A percentile compares a stretch with the other conserved stretches of the same genome.
Conservation (phyloP, 2,797 vertebrate species). For the Anniella stebbinsi region DNA sequence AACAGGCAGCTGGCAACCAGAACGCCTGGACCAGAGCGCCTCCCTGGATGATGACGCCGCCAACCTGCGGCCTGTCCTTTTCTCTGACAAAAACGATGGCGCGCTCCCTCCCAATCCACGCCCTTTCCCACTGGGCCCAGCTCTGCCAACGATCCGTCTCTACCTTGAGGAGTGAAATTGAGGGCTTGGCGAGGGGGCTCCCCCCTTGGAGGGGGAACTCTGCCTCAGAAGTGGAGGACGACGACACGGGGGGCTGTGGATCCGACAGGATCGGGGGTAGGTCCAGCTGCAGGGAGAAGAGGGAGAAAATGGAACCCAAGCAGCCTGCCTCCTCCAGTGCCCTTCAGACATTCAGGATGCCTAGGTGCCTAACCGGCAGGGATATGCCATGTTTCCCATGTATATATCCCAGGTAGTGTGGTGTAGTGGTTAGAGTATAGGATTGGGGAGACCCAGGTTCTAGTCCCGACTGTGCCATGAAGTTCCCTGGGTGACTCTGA, state of each 20-base stretch:
- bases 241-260: conserved; percentile 73
- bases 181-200: conserved; percentile 76
- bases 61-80: not conserved
- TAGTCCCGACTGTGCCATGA: too few species aligned
- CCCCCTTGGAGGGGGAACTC: conserved; percentile 73
- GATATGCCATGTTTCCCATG: not conserved
- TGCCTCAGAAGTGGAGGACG: conserved; percentile 75
- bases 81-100: not conserved
- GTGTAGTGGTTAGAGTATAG: too few species aligned
- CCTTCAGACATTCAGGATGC: not conserved
- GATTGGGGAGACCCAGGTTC: too few species aligned
- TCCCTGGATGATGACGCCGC: not conserved
- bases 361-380: not conserved
- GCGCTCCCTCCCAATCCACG: too few species aligned
- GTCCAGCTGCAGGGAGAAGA: conserved; percentile 39
- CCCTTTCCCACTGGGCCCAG: not conserved
- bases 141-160: not conserved
- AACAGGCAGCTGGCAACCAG: not conserved
- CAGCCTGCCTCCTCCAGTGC: not conserved
- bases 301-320: not conserved
- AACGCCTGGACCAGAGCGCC: not conserved
- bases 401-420: too few species aligned
- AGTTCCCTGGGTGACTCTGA: too few species aligned
- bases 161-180: conserved; percentile 86
- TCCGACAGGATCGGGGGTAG: conserved; percentile 40